These are phyloP conservation scores for Peromyscus eremicus DNA, from an alignment of 2,797 vertebrate genomes.

Conservation along the genomic window DNA sequence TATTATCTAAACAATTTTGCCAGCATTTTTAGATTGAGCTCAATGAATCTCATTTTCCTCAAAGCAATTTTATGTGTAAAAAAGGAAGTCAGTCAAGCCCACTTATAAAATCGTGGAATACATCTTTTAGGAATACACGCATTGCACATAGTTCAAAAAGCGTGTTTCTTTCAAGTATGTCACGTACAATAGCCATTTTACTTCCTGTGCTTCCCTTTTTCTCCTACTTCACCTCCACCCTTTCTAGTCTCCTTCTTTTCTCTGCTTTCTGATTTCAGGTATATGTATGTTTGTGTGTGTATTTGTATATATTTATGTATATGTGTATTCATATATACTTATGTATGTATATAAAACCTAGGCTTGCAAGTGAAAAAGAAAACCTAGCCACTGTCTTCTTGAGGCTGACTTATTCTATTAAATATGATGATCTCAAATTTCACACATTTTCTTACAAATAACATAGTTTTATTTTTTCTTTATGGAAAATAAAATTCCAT, in stretches of 20 bases:
- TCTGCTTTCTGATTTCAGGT: background rate
- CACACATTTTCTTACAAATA: background rate
- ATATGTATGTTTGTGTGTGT: background rate
- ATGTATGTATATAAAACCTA: background rate
- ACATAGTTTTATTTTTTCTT: background rate
- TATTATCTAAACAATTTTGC: background rate
- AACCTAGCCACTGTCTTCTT: background rate
- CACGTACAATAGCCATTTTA: background rate
- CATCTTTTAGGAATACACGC: background rate
- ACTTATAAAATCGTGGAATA: background rate
- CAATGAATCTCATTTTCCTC: background rate
- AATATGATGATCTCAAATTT: background rate
- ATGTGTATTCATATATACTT: background rate
- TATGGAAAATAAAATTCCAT: background rate
- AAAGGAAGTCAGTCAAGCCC: background rate
- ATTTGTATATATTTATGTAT: background rate
- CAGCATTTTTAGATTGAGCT: background rate
- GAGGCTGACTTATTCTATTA: background rate
- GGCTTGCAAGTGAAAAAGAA: background rate
- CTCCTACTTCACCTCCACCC: background rate
- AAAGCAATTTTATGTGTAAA: background rate
- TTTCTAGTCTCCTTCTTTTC: background rate
- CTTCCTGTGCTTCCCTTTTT: background rate
- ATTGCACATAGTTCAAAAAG: background rate
- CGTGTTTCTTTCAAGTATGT: background rate